A percentile compares a stretch with the other conserved stretches of the same genome.
Evolutionary conservation across 2,113 vertebrate species (phyloP).

Genomic region (Globicephala melas): DNA sequence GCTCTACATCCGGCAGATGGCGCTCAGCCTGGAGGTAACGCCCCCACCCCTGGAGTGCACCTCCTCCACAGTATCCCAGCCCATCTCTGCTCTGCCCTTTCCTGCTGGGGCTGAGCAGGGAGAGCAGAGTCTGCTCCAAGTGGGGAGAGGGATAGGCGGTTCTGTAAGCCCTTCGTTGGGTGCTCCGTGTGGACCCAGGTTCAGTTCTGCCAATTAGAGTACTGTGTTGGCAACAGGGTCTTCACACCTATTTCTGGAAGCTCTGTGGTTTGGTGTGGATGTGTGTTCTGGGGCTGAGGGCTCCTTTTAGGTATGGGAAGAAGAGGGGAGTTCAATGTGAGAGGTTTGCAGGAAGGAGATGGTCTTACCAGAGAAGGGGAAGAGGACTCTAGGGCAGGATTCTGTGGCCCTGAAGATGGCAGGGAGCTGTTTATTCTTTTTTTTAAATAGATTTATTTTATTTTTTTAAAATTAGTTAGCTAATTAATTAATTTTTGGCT

Average conservation of each 20-base stretch:
- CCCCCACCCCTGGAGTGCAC: neutral
- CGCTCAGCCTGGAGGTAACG: slow-evolving; percentile 93
- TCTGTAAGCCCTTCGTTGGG: neutral
- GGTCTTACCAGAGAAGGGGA: neutral
- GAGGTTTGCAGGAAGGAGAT: neutral
- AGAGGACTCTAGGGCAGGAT: neutral
- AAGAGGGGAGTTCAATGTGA: neutral
- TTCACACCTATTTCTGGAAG: slow-evolving; percentile 2
- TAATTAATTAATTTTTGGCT: no score
- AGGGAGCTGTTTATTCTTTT: neutral
- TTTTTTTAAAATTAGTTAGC: no score
- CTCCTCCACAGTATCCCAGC: neutral
- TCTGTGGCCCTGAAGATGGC: neutral
- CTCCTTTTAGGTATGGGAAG: neutral
- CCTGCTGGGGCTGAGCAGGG: neutral
- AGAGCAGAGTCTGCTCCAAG: neutral
- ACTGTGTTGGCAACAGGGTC: neutral
- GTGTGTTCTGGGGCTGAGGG: neutral
- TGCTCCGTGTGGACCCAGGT: neutral
- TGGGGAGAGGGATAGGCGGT: neutral
- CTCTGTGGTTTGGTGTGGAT: neutral
- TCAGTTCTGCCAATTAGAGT: neutral
- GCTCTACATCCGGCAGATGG: slow-evolving; percentile 97
- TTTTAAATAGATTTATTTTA: no score
- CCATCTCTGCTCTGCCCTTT: neutral